Percentiles rank a stretch among this genome's conserved stretches.
Evolutionary conservation across 2,797 vertebrate species (phyloP).

Genomic region (Adrianichthys oophorus): DNA sequence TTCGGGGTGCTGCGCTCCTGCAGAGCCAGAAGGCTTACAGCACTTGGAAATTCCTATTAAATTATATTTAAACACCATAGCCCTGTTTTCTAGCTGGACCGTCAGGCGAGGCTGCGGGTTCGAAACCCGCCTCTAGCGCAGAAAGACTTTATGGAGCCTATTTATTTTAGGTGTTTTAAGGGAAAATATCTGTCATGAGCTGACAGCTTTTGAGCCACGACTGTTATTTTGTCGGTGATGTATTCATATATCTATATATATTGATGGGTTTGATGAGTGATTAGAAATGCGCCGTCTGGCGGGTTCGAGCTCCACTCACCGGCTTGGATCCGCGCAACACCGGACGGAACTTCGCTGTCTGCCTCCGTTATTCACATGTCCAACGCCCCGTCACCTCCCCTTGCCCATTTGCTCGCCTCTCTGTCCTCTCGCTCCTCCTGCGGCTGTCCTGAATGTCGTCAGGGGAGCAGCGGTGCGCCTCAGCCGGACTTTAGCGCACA

Average conservation of each 20-base stretch:
- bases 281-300: background rate
- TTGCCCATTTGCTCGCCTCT: slow-evolving; percentile 29
- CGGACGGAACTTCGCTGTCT: slow-evolving; percentile 42
- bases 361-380: slow-evolving; percentile 43
- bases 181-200: background rate
- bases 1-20: slow-evolving; percentile 23
- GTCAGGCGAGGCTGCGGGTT: background rate
- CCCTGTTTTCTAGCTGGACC: too few species aligned
- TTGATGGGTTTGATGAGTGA: slow-evolving; percentile 21
- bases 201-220: slow-evolving; percentile 31
- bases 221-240: too few species aligned
- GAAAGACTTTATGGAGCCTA: background rate
- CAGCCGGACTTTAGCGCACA: slow-evolving; percentile 25
- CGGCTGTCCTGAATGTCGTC: slow-evolving; percentile 24
- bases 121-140: slow-evolving; percentile 1
- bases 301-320: slow-evolving; percentile 43
- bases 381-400: slow-evolving; percentile 49
- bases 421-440: slow-evolving; percentile 13
- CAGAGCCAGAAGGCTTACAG: slow-evolving; percentile 34
- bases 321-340: slow-evolving; percentile 36
- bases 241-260: background rate
- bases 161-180: background rate
- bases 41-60: too few species aligned
- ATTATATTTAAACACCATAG: too few species aligned
- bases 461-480: slow-evolving; percentile 34